Percentiles rank a stretch among this genome's conserved stretches.
Evolutionary conservation across 2,113 vertebrate genomes (phyloP).

Genomic region (Climacteris rufus): DNA sequence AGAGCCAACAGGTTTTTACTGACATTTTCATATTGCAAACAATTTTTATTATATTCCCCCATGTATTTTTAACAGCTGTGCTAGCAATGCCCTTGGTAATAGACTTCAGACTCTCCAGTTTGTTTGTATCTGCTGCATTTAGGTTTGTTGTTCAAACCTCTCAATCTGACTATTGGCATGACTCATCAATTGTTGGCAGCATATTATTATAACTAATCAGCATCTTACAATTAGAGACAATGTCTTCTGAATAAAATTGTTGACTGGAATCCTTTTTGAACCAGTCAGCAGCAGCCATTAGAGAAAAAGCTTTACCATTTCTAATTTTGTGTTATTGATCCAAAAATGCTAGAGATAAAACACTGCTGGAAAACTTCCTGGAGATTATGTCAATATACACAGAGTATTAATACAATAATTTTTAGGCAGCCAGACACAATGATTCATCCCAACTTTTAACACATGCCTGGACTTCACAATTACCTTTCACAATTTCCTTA

Average conservation of each 20-base stretch:
- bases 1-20: not conserved
- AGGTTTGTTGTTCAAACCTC: not conserved
- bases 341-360: conserved; percentile 13
- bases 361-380: conserved; percentile 1
- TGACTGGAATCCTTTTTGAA: not conserved
- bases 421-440: not conserved
- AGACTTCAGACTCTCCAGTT: not conserved
- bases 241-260: not conserved
- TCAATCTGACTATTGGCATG: not conserved
- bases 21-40: not conserved
- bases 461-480: not conserved
- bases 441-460: not conserved
- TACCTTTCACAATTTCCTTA: not conserved
- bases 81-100: not conserved
- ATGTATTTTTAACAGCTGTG: not conserved
- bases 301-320: not conserved
- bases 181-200: not conserved
- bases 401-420: not conserved
- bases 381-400: conserved; percentile 4
- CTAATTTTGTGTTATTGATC: conserved; percentile 37
- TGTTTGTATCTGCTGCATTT: not conserved
- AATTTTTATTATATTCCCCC: not conserved
- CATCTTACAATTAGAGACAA: conserved; percentile 1
- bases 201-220: conserved; percentile 34
- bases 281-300: not conserved